These are phyloP conservation scores for Budorcas taxicolor DNA, from an alignment of 2,113 vertebrate species.

Conservation along the genomic window DNA sequence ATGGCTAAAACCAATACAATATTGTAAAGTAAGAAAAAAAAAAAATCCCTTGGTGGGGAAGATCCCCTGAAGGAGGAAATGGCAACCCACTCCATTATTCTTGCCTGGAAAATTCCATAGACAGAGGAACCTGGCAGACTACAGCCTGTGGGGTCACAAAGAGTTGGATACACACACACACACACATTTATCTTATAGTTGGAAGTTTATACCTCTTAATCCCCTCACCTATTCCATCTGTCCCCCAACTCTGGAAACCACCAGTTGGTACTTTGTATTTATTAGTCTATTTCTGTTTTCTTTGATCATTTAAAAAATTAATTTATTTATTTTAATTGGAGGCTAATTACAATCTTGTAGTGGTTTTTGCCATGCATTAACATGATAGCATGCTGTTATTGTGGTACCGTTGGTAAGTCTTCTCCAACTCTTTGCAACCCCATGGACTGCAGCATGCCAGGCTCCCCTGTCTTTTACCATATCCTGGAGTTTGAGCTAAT, in stretches of 20 bases:
- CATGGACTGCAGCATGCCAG: no score
- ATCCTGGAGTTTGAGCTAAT: no score
- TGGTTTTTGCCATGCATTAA: no score
- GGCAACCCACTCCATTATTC: background rate
- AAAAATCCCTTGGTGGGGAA: background rate
- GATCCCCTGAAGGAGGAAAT: background rate
- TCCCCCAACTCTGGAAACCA: background rate
- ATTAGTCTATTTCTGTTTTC: background rate
- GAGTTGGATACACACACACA: background rate
- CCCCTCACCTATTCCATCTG: fast-evolving
- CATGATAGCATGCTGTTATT: no score
- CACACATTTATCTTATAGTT: background rate
- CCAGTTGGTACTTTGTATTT: background rate
- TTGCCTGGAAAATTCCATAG: background rate
- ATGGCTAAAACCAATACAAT: no score
- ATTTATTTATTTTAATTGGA: no score
- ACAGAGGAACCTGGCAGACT: background rate
- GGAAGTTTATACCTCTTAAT: background rate
- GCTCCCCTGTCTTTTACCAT: no score
- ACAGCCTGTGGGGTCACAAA: background rate
- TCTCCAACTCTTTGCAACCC: no score
- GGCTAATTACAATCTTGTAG: no score
- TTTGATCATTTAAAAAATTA: background rate
- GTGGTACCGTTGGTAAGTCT: no score
- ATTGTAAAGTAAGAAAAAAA: no score